Evolutionary conservation across 2,797 vertebrate species (phyloP).

Genomic region (Percopsis omiscomaycus): DNA sequence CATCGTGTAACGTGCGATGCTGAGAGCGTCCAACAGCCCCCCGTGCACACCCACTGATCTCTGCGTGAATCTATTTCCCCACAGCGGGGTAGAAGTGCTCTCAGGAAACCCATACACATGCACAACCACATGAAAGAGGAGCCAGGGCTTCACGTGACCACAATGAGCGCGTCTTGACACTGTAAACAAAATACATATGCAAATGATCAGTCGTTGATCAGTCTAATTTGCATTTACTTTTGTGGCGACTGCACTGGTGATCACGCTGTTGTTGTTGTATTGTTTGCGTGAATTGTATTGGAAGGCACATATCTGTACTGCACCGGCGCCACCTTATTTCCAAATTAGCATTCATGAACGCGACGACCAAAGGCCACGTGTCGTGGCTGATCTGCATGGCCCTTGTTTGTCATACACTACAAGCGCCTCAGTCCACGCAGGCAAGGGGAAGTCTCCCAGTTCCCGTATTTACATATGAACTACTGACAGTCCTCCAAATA

Average conservation of each 20-base stretch:
- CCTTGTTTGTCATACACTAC: slow-evolving; percentile 55
- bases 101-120: slow-evolving; percentile 47
- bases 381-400: slow-evolving; percentile 30
- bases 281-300: slow-evolving; percentile 4
- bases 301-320: slow-evolving; percentile 1
- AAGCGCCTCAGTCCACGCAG: slow-evolving; percentile 19
- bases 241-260: slow-evolving; percentile 3
- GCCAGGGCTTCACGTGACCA: slow-evolving; percentile 23
- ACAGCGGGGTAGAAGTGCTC: slow-evolving; percentile 43
- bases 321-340: neutral
- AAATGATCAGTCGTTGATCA: slow-evolving; percentile 8
- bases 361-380: slow-evolving; percentile 39
- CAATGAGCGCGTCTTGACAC: slow-evolving; percentile 16
- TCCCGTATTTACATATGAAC: slow-evolving; percentile 72
- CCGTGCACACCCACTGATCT: slow-evolving; percentile 59
- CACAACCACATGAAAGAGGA: slow-evolving; percentile 36
- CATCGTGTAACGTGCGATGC: slow-evolving; percentile 56
- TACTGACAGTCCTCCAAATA: slow-evolving; percentile 65
- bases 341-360: slow-evolving; percentile 47
- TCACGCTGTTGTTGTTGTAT: neutral
- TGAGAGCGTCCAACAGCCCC: slow-evolving; percentile 54
- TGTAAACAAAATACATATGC: slow-evolving; percentile 6
- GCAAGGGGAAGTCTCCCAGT: slow-evolving; percentile 70
- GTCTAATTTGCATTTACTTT: slow-evolving; percentile 27
- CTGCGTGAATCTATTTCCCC: slow-evolving; percentile 57